Evolutionary conservation across 2,797 vertebrate species (phyloP).

Genomic region (Apodemus agrarius): DNA sequence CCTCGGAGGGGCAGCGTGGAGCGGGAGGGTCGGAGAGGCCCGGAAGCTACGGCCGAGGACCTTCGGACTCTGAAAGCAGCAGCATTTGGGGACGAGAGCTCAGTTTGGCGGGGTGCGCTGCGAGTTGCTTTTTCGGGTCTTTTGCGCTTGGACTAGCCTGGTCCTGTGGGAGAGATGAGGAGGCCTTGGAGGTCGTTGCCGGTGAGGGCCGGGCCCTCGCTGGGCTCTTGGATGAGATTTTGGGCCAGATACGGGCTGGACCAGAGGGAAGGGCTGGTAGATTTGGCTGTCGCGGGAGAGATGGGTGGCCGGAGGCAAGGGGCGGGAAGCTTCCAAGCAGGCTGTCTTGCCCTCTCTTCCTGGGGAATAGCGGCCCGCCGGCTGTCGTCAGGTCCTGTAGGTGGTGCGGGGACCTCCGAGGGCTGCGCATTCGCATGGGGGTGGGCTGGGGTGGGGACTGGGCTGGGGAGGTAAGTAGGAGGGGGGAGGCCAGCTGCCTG

Average conservation of each 20-base stretch:
- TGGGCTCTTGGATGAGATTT: not conserved
- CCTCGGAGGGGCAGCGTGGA: slow-evolving; percentile 3
- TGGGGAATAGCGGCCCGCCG: not conserved
- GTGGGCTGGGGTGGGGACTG: not conserved
- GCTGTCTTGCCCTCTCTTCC: not conserved
- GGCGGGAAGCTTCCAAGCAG: not conserved
- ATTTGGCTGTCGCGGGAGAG: not conserved
- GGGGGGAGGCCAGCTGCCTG: not conserved
- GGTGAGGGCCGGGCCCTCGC: not conserved
- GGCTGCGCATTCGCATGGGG: not conserved
- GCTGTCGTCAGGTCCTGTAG: not conserved
- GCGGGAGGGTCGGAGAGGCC: slow-evolving; percentile 51
- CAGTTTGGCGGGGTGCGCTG: not conserved
- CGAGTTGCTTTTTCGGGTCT: slow-evolving; percentile 51
- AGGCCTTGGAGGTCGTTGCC: not conserved
- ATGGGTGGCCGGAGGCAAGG: slow-evolving; percentile 19
- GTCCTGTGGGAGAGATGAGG: slow-evolving; percentile 12
- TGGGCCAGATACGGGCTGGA: not conserved
- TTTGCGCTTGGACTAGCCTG: not conserved
- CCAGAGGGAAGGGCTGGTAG: not conserved
- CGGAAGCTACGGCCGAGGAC: slow-evolving; percentile 28
- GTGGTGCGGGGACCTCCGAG: slow-evolving; percentile 25
- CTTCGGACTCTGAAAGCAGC: not conserved
- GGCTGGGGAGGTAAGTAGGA: slow-evolving; percentile 41
- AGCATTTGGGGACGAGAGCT: not conserved